phyloP scores from a whole-genome alignment of 2,888 invertebrate species.

The Nipponacmea schrenckii region DNA sequence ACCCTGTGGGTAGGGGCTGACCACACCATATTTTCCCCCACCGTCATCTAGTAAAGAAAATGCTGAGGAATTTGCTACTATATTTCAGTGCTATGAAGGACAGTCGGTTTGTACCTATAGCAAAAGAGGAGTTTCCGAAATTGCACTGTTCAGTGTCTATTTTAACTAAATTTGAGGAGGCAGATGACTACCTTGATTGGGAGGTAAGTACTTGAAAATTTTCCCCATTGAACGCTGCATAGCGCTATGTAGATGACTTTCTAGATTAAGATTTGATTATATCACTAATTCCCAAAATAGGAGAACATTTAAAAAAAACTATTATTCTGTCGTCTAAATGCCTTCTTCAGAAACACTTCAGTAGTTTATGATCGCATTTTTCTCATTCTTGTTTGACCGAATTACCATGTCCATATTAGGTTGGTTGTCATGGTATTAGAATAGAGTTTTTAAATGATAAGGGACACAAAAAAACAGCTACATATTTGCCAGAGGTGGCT shows the following conservation, averaged over 20 bases:
- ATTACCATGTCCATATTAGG: slow-evolving; percentile 55
- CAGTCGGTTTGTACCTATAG: slow-evolving; percentile 94
- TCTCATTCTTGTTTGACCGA: too few relatives aligned
- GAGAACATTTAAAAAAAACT: too few relatives aligned
- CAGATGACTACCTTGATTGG: slow-evolving; percentile 95
- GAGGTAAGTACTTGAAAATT: slow-evolving; percentile 73
- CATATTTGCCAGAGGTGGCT: slow-evolving; percentile 98
- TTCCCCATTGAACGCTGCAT: background rate
- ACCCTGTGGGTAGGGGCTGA: too few relatives aligned
- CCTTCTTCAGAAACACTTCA: too few relatives aligned
- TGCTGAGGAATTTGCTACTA: too few relatives aligned
- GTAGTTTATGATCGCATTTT: too few relatives aligned
- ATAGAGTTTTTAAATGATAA: slow-evolving; percentile 96
- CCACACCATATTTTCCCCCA: too few relatives aligned
- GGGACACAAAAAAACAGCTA: slow-evolving; percentile 93
- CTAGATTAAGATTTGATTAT: too few relatives aligned
- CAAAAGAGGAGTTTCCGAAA: slow-evolving; percentile 90
- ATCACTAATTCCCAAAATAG: too few relatives aligned
- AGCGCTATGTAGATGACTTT: too few relatives aligned
- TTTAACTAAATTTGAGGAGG: slow-evolving; percentile 95
- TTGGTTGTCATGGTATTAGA: slow-evolving; percentile 93
- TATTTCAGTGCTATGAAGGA: slow-evolving; percentile 90
- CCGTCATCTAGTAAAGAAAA: too few relatives aligned
- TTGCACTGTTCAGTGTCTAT: slow-evolving; percentile 96
- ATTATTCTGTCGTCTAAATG: too few relatives aligned